Conservation (phyloP, 1,140 invertebrate genomes). For the Solenopsis fugax region DNA sequence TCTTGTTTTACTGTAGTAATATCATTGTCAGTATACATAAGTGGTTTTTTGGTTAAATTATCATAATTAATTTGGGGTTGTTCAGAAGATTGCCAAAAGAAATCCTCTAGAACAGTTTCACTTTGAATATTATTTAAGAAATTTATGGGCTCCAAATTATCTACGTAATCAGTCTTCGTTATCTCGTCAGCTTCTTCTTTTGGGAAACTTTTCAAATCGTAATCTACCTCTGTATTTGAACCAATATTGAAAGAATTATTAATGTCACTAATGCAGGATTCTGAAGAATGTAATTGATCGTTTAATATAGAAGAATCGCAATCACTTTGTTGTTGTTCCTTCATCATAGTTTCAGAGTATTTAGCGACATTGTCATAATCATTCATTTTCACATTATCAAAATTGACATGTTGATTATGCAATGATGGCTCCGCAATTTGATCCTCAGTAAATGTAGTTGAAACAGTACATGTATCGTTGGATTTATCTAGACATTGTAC, state of each 20-base stretch:
- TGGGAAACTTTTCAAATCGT: conserved; percentile 14
- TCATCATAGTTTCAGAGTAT: conserved; percentile 14
- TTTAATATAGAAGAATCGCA: conserved; percentile 31
- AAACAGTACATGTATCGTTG: conserved; percentile 65
- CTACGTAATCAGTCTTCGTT: conserved; percentile 20
- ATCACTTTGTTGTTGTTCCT: conserved; percentile 37
- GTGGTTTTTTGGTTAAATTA: conserved; percentile 33
- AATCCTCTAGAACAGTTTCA: conserved; percentile 64
- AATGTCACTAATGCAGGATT: conserved; percentile 21
- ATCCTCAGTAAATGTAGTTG: conserved; percentile 69
- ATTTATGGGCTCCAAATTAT: conserved; percentile 66
- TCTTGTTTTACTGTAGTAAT: conserved; percentile 40
- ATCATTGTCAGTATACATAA: conserved; percentile 38
- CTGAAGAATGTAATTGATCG: conserved; percentile 12
- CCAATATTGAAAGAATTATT: conserved; percentile 22
- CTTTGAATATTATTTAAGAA: conserved; percentile 70
- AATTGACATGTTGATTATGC: conserved; percentile 26
- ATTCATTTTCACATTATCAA: conserved; percentile 18
- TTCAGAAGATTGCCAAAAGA: conserved; percentile 19
- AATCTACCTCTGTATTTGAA: neutral
- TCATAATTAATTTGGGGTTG: conserved; percentile 66
- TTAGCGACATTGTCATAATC: conserved; percentile 23
- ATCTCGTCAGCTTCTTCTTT: conserved; percentile 21
- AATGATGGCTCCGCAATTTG: conserved; percentile 48
- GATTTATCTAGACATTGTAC: conserved; percentile 36